phyloP scores from a whole-genome alignment of 2,113 vertebrate genomes.

The Trichomycterus rosablanca region DNA sequence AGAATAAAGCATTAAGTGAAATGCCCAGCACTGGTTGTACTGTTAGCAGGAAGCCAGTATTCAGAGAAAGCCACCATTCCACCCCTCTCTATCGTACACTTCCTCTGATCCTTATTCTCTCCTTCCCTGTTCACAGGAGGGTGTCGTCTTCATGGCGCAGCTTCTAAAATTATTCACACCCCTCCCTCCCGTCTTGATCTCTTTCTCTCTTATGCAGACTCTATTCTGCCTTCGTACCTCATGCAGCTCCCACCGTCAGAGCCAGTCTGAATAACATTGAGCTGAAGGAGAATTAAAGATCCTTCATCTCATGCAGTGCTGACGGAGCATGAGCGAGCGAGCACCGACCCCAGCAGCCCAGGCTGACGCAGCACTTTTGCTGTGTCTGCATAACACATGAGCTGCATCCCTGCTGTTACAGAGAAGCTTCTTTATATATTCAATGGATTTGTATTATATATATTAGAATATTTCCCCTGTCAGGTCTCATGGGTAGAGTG shows the following conservation, averaged over 20 bases:
- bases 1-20: too few species aligned
- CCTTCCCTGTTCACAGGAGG: conserved; percentile 14
- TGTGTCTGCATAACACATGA: conserved; percentile 16
- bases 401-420: conserved; percentile 10
- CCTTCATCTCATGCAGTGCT: conserved; percentile 3
- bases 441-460: neutral
- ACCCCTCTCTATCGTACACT: neutral
- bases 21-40: too few species aligned
- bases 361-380: conserved; percentile 42
- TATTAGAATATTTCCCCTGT: too few species aligned
- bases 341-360: neutral
- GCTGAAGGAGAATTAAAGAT: conserved; percentile 26
- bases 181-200: neutral
- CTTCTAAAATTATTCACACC: conserved; percentile 24
- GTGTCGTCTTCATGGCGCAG: conserved; percentile 16
- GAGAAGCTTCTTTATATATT: neutral
- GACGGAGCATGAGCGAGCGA: conserved; percentile 11
- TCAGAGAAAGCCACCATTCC: neutral
- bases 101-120: too few species aligned
- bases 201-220: conserved; percentile 21
- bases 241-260: conserved; percentile 7
- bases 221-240: conserved; percentile 16
- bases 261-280: conserved; percentile 3
- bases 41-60: too few species aligned
- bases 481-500: neutral